Evolutionary conservation across 2,797 vertebrate genomes (phyloP).

Genomic region (Myotis vivesi): DNA sequence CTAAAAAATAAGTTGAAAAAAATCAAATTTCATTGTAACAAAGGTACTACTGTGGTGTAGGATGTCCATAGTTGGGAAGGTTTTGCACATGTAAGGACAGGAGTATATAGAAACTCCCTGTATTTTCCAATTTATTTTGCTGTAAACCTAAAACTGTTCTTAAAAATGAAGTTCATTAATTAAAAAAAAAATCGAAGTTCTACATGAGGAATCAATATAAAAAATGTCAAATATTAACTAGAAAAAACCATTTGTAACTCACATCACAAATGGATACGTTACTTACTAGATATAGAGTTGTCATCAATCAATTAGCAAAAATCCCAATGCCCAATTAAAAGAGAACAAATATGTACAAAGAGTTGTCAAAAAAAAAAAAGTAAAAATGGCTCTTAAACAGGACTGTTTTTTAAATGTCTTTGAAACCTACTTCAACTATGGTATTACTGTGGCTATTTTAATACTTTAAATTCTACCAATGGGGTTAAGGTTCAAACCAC

Average conservation of each 20-base stretch:
- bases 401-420: constrained; percentile 31
- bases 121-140: not conserved
- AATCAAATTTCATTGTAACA: not conserved
- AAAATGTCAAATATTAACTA: not conserved
- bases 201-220: not conserved
- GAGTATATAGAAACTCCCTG: not conserved
- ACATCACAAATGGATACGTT: not conserved
- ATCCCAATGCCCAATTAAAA: not conserved
- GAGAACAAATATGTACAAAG: not conserved
- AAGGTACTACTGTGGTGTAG: not conserved
- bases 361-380: not conserved
- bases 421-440: not conserved
- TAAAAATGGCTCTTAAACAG: constrained; percentile 20
- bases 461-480: constrained; percentile 21
- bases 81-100: not conserved
- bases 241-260: not conserved
- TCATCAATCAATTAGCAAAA: constrained; percentile 18
- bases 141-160: not conserved
- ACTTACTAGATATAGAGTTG: not conserved
- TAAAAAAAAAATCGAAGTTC: not conserved
- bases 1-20: not conserved
- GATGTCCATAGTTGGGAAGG: not conserved
- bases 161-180: not conserved
- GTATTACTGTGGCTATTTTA: constrained; percentile 30
- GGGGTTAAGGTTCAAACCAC: constrained; percentile 19